Conservation (phyloP, 37 sponge, comb jelly and placozoan genomes). For the Haliclona indistincta region DNA sequence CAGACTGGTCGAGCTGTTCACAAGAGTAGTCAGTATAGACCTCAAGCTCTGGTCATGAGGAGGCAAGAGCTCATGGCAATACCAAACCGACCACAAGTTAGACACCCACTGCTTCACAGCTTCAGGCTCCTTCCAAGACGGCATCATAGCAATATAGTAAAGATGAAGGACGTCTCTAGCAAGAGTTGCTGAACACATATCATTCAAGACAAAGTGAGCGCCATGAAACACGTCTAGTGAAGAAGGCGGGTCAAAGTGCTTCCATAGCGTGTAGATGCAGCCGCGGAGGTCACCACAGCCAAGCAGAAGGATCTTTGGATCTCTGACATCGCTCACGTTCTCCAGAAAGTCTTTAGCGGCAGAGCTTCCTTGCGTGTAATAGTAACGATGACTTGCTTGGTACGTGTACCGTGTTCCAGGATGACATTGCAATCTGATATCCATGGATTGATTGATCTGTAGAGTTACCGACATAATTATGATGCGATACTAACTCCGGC, state of each 20-base stretch:
- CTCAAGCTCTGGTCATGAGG: not conserved
- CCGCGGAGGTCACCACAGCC: slow-evolving; percentile 50
- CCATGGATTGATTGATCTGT: too few species aligned
- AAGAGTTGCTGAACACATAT: slow-evolving; percentile 21
- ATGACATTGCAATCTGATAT: too few species aligned
- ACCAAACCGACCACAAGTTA: slow-evolving; percentile 47
- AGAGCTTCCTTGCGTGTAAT: slow-evolving; percentile 24
- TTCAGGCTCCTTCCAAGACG: not conserved
- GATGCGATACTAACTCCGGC: too few species aligned
- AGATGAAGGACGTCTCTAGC: slow-evolving; percentile 41
- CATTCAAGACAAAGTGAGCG: slow-evolving; percentile 40
- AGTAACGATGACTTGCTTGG: not conserved
- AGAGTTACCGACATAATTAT: too few species aligned
- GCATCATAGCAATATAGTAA: slow-evolving; percentile 12
- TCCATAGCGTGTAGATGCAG: slow-evolving; percentile 49
- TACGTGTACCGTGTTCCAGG: slow-evolving; percentile 7
- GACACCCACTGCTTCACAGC: slow-evolving; percentile 24
- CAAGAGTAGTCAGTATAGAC: slow-evolving; percentile 1
- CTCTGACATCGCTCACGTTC: not conserved
- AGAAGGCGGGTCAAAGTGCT: slow-evolving; percentile 36
- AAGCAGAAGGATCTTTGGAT: slow-evolving; percentile 22
- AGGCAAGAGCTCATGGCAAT: slow-evolving; percentile 32
- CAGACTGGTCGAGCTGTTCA: not conserved
- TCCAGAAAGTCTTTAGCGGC: slow-evolving; percentile 37
- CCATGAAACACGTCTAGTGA: slow-evolving; percentile 30